phyloP scores from a whole-genome alignment of 2,113 vertebrate species.

The Cinclus mexicanus region DNA sequence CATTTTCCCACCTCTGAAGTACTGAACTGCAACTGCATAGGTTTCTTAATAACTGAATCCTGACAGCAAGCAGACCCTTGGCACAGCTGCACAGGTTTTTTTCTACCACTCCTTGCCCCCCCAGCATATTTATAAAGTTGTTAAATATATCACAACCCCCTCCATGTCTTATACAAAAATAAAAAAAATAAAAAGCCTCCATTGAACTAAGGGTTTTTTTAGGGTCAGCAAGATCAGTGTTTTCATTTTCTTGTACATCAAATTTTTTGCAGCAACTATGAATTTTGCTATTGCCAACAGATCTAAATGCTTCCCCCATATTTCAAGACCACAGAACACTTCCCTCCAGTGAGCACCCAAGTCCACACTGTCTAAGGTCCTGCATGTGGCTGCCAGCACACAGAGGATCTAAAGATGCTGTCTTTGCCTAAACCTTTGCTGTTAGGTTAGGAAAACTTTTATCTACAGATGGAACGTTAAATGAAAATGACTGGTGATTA shows the following conservation, averaged over 20 bases:
- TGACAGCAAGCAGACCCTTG: neutral
- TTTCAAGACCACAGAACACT: neutral
- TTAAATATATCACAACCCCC: neutral
- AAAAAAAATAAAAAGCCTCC: neutral
- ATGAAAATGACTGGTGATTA: neutral
- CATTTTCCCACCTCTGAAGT: neutral
- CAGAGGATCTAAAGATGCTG: neutral
- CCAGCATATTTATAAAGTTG: neutral
- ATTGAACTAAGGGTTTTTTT: neutral
- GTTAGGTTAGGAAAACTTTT: neutral
- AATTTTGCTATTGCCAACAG: neutral
- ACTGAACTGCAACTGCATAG: fast-evolving
- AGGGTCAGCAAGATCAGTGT: neutral
- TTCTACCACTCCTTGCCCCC: neutral
- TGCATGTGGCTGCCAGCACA: neutral
- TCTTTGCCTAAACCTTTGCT: neutral
- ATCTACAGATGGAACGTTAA: neutral
- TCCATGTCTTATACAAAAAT: neutral
- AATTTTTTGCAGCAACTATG: neutral
- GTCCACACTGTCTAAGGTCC: neutral
- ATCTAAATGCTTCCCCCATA: neutral
- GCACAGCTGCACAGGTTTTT: neutral
- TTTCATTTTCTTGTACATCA: neutral
- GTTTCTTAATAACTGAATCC: neutral
- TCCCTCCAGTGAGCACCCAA: neutral